phyloP scores from a whole-genome alignment of 2,797 vertebrate species.

The Pempheris klunzingeri region DNA sequence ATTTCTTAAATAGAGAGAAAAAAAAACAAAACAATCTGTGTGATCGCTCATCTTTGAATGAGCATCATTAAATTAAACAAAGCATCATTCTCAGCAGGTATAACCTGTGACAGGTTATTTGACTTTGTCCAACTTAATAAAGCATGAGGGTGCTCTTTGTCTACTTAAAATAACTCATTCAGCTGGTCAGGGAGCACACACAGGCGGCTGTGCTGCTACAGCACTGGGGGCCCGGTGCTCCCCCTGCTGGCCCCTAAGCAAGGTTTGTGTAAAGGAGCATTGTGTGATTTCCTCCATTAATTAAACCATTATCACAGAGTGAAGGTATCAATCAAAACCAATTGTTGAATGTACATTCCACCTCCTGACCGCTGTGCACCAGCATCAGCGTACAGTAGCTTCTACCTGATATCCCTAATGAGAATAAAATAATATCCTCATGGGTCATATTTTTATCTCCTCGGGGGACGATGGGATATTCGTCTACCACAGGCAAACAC shows the following conservation, averaged over 20 bases:
- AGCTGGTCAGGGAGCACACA: constrained; percentile 56
- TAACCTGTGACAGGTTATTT: constrained; percentile 28
- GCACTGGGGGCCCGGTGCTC: constrained; percentile 59
- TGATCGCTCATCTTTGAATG: not conserved
- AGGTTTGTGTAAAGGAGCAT: constrained; percentile 44
- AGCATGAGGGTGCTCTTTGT: constrained; percentile 50
- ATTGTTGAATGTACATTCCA: constrained; percentile 37
- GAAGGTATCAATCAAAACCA: constrained; percentile 50
- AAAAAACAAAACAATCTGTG: no score
- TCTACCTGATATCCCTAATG: constrained; percentile 49
- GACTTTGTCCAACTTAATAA: constrained; percentile 50
- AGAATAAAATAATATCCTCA: constrained; percentile 76
- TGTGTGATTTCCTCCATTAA: constrained; percentile 59
- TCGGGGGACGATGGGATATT: constrained; percentile 76
- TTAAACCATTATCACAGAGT: constrained; percentile 44
- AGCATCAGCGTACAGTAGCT: constrained; percentile 23
- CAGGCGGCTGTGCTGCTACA: constrained; percentile 13
- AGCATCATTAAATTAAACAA: not conserved
- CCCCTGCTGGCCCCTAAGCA: constrained; percentile 72
- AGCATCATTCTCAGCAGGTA: constrained; percentile 13
- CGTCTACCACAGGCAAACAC: constrained; percentile 76
- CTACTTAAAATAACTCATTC: constrained; percentile 59
- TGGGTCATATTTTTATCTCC: constrained; percentile 78
- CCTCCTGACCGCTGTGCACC: not conserved
- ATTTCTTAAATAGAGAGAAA: not conserved